Evolutionary conservation across 2,797 vertebrate species (phyloP).

Genomic region (Enteromius anoplus): DNA sequence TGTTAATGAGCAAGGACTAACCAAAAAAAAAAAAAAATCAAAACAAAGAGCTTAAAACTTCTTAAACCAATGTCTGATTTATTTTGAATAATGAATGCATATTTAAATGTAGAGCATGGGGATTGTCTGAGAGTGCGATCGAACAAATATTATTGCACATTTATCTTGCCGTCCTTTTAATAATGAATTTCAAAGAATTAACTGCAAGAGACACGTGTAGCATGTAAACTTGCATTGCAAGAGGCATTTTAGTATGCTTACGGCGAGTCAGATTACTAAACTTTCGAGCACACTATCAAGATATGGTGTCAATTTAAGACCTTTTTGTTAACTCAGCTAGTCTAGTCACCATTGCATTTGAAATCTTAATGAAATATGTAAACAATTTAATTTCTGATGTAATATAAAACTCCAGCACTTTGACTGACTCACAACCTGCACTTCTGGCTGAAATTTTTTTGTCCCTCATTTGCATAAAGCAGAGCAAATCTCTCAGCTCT

Average conservation of each 20-base stretch:
- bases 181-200: slow-evolving; percentile 2
- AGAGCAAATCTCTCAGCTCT: neutral
- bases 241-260: slow-evolving; percentile 2
- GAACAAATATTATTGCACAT: neutral
- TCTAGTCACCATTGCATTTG: neutral
- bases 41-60: slow-evolving; percentile 10
- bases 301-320: neutral
- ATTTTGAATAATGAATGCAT: slow-evolving; percentile 14
- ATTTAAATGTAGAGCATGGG: slow-evolving; percentile 3
- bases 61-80: neutral
- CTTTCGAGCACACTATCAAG: neutral
- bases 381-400: neutral
- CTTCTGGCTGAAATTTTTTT: neutral
- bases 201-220: neutral
- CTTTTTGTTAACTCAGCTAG: neutral
- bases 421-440: neutral
- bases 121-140: neutral
- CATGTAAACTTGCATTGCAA: neutral
- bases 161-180: neutral
- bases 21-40: neutral
- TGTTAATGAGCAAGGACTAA: slow-evolving; percentile 7
- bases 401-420: neutral
- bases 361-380: neutral
- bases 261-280: neutral
- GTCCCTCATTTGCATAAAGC: neutral